phyloP scores from a whole-genome alignment of 2,113 vertebrate species.

The Atlantisia rogersi region DNA sequence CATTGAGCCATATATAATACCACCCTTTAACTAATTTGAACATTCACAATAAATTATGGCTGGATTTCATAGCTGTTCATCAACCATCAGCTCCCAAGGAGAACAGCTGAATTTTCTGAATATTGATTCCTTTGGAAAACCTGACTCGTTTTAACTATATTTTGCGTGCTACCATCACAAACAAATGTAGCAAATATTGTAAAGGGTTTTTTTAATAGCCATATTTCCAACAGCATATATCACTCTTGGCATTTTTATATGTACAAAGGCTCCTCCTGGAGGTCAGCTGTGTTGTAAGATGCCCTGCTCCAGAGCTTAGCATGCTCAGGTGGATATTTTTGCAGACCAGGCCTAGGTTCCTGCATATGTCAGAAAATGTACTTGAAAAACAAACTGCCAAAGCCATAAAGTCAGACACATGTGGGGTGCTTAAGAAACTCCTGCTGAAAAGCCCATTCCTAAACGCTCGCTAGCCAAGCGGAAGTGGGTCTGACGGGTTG shows the following conservation, averaged over 20 bases:
- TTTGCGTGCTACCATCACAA: background rate
- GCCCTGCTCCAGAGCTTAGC: background rate
- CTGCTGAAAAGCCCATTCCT: background rate
- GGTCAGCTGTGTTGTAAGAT: conserved; percentile 46
- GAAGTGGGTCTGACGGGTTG: background rate
- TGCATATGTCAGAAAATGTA: background rate
- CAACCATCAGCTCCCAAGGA: conserved; percentile 40
- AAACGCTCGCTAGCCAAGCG: background rate
- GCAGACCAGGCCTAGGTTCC: background rate
- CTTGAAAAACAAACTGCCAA: background rate
- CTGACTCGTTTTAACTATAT: background rate
- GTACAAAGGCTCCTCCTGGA: conserved; percentile 67
- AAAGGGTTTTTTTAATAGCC: background rate
- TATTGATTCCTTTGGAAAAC: background rate
- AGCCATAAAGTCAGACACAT: background rate
- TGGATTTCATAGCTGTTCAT: conserved; percentile 48
- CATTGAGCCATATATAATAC: conserved; percentile 34
- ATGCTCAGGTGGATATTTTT: background rate
- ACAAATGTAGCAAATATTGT: background rate
- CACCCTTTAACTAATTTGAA: conserved; percentile 57
- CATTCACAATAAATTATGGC: conserved; percentile 46
- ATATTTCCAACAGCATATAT: background rate
- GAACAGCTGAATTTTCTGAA: conserved; percentile 10
- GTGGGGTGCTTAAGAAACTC: background rate
- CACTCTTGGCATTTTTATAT: conserved; percentile 3